phyloP scores from a whole-genome alignment of 37 sponge, comb jelly and placozoan genomes.

The Chondrosia reniformis region DNA sequence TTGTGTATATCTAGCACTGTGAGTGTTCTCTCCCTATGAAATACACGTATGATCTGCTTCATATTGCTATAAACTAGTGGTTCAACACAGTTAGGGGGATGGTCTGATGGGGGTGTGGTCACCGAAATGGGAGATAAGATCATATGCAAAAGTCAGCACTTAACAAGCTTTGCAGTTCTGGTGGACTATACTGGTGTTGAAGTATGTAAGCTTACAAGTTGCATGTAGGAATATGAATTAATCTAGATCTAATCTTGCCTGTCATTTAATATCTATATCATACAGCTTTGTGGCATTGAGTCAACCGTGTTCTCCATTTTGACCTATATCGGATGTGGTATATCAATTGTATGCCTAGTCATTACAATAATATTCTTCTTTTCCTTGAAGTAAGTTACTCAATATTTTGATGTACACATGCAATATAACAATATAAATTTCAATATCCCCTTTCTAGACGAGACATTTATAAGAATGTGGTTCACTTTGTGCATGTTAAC shows the following conservation, averaged over 20 bases:
- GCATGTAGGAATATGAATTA: no score
- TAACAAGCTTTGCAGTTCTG: constrained; percentile 71
- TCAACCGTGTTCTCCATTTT: neutral
- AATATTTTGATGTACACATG: neutral
- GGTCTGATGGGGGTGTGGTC: neutral
- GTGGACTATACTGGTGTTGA: constrained; percentile 54
- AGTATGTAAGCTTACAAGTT: no score
- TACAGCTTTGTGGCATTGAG: no score
- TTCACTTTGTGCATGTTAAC: neutral
- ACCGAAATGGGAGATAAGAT: constrained; percentile 5
- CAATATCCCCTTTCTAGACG: no score
- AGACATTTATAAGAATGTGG: neutral
- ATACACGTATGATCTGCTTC: no score
- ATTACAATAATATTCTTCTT: neutral
- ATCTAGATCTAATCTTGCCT: no score
- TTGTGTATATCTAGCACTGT: no score
- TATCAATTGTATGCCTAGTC: neutral
- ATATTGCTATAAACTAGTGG: neutral
- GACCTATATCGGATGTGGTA: neutral
- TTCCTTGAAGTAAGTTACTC: neutral
- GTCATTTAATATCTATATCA: no score
- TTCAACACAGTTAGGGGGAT: neutral
- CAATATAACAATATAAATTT: no score
- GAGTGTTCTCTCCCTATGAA: no score
- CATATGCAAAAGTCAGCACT: constrained; percentile 40